These are phyloP conservation scores for Regulus satrapa DNA, from an alignment of 2,113 vertebrate genomes.

Conservation along the genomic window DNA sequence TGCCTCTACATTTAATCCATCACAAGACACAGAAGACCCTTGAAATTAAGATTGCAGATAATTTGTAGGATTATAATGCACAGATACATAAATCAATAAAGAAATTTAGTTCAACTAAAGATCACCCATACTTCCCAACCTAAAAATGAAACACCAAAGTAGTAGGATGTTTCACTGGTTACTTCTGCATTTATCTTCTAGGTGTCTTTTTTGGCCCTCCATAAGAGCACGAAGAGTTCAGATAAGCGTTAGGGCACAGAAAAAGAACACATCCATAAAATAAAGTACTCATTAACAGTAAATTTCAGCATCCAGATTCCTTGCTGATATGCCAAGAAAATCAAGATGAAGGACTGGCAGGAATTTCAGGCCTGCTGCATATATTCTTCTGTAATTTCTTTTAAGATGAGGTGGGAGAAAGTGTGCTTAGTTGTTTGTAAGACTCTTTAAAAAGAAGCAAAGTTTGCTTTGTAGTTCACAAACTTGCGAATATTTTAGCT, in stretches of 20 bases:
- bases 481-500: not conserved
- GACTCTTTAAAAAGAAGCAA: not conserved
- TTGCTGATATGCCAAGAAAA: constrained; percentile 44
- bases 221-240: constrained; percentile 4
- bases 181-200: not conserved
- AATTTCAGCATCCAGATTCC: constrained; percentile 4
- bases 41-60: not conserved
- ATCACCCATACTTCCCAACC: not conserved
- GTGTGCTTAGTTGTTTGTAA: constrained; percentile 1
- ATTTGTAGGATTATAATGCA: not conserved
- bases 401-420: constrained; percentile 31
- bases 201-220: not conserved
- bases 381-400: constrained; percentile 40
- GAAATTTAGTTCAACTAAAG: not conserved
- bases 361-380: constrained; percentile 27
- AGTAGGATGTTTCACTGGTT: not conserved
- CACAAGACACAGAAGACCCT: not conserved
- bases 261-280: constrained; percentile 3
- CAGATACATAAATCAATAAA: not conserved
- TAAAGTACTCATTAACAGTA: constrained; percentile 37
- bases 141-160: not conserved
- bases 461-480: constrained; percentile 56
- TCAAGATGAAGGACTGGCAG: constrained; percentile 49
- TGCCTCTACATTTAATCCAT: not conserved
- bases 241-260: not conserved